Conservation (phyloP, 2,888 invertebrate species). For the Pseudococcus jackbeardsleyi region DNA sequence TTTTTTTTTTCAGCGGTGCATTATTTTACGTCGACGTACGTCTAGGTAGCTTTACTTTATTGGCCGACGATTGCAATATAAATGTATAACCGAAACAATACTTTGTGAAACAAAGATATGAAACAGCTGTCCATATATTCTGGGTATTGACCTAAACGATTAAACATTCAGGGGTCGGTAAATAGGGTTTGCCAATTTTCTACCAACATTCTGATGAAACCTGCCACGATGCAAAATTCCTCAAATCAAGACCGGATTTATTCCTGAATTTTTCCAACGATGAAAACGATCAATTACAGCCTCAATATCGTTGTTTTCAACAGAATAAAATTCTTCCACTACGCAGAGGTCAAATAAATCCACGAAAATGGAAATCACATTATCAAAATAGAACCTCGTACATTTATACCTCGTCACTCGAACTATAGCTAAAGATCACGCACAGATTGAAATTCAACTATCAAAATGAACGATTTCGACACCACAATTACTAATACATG, state of each 20-base stretch:
- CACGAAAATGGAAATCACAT: too few species aligned
- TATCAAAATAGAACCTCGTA: too few species aligned
- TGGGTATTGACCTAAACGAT: conserved; percentile 44
- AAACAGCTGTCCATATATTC: conserved; percentile 30
- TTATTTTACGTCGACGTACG: too few species aligned
- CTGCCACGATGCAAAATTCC: background rate
- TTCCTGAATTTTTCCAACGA: background rate
- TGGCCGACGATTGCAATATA: background rate
- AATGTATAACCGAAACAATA: conserved; percentile 5
- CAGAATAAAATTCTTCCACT: too few species aligned
- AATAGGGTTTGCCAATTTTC: background rate
- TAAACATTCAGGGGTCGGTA: conserved; percentile 15
- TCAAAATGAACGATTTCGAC: background rate
- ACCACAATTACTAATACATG: background rate
- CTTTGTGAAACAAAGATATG: conserved; percentile 20
- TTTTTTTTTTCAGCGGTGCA: background rate
- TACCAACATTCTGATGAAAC: background rate
- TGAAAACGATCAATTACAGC: background rate
- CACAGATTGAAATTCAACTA: background rate
- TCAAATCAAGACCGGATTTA: background rate
- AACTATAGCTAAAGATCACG: too few species aligned
- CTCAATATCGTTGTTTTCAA: too few species aligned
- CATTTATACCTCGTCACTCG: too few species aligned
- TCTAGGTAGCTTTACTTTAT: too few species aligned
- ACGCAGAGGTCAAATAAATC: background rate